These are phyloP conservation scores for Stictocephala bisonia DNA, from an alignment of 2,888 invertebrate genomes.

Conservation along the genomic window DNA sequence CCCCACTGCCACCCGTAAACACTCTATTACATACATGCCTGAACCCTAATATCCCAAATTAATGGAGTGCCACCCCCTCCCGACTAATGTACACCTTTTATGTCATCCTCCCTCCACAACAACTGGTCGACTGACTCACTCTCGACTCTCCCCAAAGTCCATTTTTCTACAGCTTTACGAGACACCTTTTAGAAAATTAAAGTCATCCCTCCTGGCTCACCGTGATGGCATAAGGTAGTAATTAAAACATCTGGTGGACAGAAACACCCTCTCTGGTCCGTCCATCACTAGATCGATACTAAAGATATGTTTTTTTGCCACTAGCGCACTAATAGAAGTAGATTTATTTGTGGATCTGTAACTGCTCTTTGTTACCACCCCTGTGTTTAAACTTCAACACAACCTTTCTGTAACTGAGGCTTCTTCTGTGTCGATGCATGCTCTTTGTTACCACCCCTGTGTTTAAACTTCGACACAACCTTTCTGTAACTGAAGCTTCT, in stretches of 20 bases:
- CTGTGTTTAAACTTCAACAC: too few species aligned
- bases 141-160: conserved; percentile 34
- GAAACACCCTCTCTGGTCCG: too few species aligned
- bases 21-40: conserved; percentile 40
- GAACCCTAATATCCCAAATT: conserved; percentile 41
- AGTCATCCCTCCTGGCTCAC: conserved; percentile 5
- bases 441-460: too few species aligned
- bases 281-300: too few species aligned
- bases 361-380: too few species aligned
- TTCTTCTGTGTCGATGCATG: too few species aligned
- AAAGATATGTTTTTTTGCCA: too few species aligned
- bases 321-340: too few species aligned
- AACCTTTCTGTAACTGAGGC: too few species aligned
- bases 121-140: conserved; percentile 11
- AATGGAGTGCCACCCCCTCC: conserved; percentile 18
- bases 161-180: conserved; percentile 42
- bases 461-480: too few species aligned
- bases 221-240: conserved; percentile 8
- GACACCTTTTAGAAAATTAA: conserved; percentile 38
- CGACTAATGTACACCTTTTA: conserved; percentile 40
- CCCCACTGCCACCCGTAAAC: conserved; percentile 36
- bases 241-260: conserved; percentile 29
- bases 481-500: too few species aligned
- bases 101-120: conserved; percentile 26
- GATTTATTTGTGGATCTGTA: too few species aligned